phyloP scores from a whole-genome alignment of 2,888 invertebrate genomes.

The Neoaliturus tenellus region DNA sequence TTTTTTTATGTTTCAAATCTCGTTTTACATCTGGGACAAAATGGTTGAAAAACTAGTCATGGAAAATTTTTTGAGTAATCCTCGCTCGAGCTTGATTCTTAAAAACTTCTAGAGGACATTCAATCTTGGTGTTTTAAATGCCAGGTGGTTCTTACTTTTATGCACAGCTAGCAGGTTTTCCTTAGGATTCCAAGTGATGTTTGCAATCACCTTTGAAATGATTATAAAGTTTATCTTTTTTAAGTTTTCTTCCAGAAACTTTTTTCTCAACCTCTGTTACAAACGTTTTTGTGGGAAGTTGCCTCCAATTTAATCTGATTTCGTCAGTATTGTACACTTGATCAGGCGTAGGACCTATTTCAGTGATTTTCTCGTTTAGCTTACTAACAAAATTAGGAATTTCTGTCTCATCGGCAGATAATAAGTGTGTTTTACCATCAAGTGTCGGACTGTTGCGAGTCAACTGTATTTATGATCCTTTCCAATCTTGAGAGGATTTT shows the following conservation, averaged over 20 bases:
- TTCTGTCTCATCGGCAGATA: background rate
- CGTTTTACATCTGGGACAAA: background rate
- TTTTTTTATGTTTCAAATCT: background rate
- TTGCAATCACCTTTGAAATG: background rate
- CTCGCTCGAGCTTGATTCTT: background rate
- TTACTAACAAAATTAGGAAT: background rate
- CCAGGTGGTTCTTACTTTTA: background rate
- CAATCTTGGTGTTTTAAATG: constrained; percentile 14
- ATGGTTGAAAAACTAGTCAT: background rate
- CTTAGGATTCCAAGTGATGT: background rate
- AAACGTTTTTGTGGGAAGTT: constrained; percentile 38
- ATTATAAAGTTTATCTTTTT: background rate
- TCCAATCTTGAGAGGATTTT: no score
- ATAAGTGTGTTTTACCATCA: no score
- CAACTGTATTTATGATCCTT: no score
- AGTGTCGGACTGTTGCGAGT: no score
- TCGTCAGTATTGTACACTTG: background rate
- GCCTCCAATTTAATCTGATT: background rate
- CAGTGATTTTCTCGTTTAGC: background rate
- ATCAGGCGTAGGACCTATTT: background rate
- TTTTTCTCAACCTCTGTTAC: background rate
- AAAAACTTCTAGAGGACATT: background rate
- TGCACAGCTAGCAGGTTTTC: background rate
- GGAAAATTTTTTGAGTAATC: background rate
- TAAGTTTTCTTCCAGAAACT: constrained; percentile 4